Evolutionary conservation across 2,888 invertebrate genomes (phyloP).

Genomic region (Pachymerium ferrugineum): DNA sequence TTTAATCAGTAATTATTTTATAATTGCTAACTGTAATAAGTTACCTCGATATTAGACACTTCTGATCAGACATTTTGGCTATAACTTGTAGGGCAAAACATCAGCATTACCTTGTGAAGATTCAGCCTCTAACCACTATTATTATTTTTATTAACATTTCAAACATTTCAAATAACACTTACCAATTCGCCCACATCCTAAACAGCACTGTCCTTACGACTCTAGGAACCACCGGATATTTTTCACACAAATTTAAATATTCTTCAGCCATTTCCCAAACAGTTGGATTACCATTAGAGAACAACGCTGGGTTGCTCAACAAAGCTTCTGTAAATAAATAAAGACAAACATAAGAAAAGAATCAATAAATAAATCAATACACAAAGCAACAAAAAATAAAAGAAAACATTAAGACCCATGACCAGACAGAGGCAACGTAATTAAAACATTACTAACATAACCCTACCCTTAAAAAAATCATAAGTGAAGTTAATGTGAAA

Average conservation of each 20-base stretch:
- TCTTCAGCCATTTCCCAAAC: constrained; percentile 38
- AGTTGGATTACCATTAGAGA: constrained; percentile 36
- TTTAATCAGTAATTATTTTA: too few species aligned
- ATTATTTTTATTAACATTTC: neutral
- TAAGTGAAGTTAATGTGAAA: neutral
- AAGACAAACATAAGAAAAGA: neutral
- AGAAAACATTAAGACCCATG: too few species aligned
- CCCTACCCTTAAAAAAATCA: too few species aligned
- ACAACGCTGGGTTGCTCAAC: constrained; percentile 38
- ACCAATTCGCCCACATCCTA: constrained; percentile 37
- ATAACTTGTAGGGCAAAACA: too few species aligned
- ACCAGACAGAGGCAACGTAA: too few species aligned
- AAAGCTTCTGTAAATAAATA: constrained; percentile 35
- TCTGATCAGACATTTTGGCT: too few species aligned
- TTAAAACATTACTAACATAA: too few species aligned
- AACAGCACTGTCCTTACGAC: constrained; percentile 37
- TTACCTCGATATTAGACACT: too few species aligned
- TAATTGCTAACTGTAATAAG: too few species aligned
- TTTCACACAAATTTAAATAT: constrained; percentile 34
- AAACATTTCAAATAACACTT: constrained; percentile 28
- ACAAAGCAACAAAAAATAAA: too few species aligned
- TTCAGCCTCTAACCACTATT: too few species aligned
- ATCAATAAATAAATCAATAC: neutral
- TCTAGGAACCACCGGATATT: constrained; percentile 34
- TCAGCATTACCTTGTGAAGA: too few species aligned